Conservation (phyloP, 1,140 invertebrate genomes). For the Nomia melanderi region DNA sequence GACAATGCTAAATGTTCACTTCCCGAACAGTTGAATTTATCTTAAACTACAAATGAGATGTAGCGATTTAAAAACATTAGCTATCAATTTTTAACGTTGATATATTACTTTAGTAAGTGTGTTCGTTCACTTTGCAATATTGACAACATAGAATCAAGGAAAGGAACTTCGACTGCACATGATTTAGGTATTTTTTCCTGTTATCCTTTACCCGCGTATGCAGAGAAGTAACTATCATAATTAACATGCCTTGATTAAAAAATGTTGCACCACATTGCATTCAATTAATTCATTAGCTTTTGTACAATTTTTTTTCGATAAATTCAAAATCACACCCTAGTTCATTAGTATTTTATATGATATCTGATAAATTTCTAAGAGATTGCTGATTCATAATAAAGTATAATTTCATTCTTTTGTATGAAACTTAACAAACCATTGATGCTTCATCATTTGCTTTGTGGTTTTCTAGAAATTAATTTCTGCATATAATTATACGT, state of each 20-base stretch:
- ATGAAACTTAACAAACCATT: constrained; percentile 31
- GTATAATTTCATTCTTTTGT: constrained; percentile 23
- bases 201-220: neutral
- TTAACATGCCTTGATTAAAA: constrained; percentile 25
- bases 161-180: constrained; percentile 10
- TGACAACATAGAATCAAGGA: constrained; percentile 28
- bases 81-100: constrained; percentile 36
- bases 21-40: constrained; percentile 5
- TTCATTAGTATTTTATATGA: constrained; percentile 14
- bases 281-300: constrained; percentile 22
- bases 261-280: constrained; percentile 17
- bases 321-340: constrained; percentile 12
- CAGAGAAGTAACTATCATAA: constrained; percentile 21
- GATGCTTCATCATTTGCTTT: constrained; percentile 11
- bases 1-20: neutral
- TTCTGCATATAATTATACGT: constrained; percentile 19
- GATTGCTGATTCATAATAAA: constrained; percentile 21
- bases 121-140: constrained; percentile 22
- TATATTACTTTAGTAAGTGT: constrained; percentile 41
- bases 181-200: constrained; percentile 11
- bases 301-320: constrained; percentile 27
- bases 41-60: constrained; percentile 29
- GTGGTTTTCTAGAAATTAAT: constrained; percentile 34
- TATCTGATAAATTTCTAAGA: constrained; percentile 25
- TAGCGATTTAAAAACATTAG: constrained; percentile 21